Conservation (phyloP, 35 echinoderm and acorn worm genomes). For the Apostichopus californicus region DNA sequence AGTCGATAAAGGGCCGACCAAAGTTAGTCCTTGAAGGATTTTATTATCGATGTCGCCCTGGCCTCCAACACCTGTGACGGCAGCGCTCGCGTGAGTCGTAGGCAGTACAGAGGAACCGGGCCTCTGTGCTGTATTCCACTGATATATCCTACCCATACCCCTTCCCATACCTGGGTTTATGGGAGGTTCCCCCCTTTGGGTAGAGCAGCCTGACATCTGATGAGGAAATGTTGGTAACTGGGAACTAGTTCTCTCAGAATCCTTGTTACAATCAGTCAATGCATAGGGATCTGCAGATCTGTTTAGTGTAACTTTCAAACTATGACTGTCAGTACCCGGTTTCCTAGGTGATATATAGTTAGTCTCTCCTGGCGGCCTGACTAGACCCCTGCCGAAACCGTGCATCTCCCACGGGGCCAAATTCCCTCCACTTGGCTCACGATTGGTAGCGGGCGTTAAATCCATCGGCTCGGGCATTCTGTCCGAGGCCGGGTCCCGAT, state of each 20-base stretch:
- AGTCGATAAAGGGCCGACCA: conserved; percentile 8
- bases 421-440: neutral
- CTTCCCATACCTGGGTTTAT: conserved; percentile 25
- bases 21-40: conserved; percentile 50
- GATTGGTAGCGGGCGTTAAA: neutral
- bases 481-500: neutral
- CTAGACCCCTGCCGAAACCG: conserved; percentile 17
- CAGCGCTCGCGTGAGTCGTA: neutral
- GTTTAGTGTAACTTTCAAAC: neutral
- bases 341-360: no score
- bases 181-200: neutral
- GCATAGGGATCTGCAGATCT: neutral
- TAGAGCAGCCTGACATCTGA: neutral
- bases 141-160: conserved; percentile 16
- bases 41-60: neutral
- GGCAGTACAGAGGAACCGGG: neutral
- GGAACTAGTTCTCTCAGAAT: neutral
- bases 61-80: no score
- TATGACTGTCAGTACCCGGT: neutral
- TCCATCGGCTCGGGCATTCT: conserved; percentile 6
- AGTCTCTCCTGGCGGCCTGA: neutral
- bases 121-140: neutral
- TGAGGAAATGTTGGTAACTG: conserved; percentile 22
- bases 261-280: neutral
- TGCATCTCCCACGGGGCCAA: neutral